Conservation (phyloP, 2,113 vertebrate genomes). For the Nicator chloris region DNA sequence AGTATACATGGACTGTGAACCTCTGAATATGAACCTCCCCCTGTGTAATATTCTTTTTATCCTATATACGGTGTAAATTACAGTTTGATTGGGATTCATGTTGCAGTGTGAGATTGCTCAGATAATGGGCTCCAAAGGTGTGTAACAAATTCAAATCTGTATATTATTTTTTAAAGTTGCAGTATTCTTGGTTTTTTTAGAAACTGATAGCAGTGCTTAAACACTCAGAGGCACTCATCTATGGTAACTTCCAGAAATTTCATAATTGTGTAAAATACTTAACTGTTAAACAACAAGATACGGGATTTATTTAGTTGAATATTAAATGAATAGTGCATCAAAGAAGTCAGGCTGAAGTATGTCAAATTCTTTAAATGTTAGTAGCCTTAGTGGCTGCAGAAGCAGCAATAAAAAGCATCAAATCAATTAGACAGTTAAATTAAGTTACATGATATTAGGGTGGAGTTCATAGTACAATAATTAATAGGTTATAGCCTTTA, state of each 20-base stretch:
- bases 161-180: constrained; percentile 73
- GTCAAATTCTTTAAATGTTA: not conserved
- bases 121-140: constrained; percentile 22
- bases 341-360: not conserved
- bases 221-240: not conserved
- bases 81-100: not conserved
- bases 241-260: not conserved
- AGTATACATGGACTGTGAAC: not conserved
- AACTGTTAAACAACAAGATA: not conserved
- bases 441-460: not conserved
- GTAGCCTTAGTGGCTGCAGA: not conserved
- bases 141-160: constrained; percentile 22
- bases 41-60: constrained; percentile 80
- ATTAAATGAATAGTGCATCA: not conserved
- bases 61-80: constrained; percentile 74
- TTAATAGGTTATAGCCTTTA: not conserved
- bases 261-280: not conserved
- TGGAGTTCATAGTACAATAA: not conserved
- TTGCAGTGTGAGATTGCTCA: constrained; percentile 45
- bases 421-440: not conserved
- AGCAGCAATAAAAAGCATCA: not conserved
- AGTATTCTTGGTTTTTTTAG: constrained; percentile 61
- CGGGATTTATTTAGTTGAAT: not conserved
- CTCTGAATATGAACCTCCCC: constrained; percentile 62
- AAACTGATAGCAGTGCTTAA: not conserved